A percentile compares a stretch with the other conserved stretches of the same genome.
Conservation (phyloP, 2,113 vertebrate species). For the Gopherus evgoodei region DNA sequence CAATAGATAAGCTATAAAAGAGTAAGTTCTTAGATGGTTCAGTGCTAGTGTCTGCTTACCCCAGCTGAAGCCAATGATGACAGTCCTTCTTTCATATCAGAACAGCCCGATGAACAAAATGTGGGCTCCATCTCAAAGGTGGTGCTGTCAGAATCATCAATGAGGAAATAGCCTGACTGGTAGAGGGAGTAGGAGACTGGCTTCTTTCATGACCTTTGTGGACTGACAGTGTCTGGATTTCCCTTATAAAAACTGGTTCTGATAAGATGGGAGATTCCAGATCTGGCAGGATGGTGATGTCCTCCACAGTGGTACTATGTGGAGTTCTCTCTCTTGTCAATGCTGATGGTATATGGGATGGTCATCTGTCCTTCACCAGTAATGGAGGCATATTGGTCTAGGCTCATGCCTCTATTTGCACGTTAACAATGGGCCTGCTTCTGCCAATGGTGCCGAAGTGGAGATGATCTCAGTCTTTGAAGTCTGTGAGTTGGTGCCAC, state of each 20-base stretch:
- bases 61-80: background rate
- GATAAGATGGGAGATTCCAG: background rate
- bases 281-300: background rate
- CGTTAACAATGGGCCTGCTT: background rate
- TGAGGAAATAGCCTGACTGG: background rate
- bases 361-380: background rate
- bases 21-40: background rate
- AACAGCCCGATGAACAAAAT: background rate
- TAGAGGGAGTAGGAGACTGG: background rate
- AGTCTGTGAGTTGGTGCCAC: background rate
- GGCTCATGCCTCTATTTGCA: too few relatives aligned
- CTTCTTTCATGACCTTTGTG: background rate
- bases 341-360: background rate
- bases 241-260: background rate
- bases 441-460: background rate
- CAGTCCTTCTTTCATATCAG: background rate
- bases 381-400: background rate
- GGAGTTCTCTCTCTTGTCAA: background rate
- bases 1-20: background rate
- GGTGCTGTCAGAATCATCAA: background rate
- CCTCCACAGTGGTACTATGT: background rate
- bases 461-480: background rate
- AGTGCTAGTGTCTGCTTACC: background rate
- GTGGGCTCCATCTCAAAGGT: background rate
- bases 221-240: background rate